These are phyloP conservation scores for Seriola aureovittata DNA, from an alignment of 2,113 vertebrate genomes.

Conservation along the genomic window DNA sequence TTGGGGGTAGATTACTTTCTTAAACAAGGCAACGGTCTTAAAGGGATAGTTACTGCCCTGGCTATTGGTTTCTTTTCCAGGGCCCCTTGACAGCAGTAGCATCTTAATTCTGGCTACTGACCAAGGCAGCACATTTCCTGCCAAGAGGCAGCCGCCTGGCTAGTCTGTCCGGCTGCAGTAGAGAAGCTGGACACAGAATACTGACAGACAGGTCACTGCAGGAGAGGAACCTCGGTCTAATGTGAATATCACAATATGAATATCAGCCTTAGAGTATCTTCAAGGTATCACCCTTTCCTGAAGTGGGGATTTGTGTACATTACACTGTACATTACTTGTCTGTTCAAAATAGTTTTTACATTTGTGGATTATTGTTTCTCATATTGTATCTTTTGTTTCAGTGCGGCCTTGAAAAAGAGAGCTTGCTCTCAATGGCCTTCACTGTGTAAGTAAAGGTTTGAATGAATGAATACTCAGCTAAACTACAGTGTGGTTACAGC, in stretches of 20 bases:
- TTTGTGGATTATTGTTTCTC: too few species aligned
- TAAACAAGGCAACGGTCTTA: constrained; percentile 68
- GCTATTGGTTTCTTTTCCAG: constrained; percentile 66
- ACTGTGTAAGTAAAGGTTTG: too few species aligned
- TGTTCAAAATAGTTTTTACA: too few species aligned
- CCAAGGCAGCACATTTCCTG: constrained; percentile 56
- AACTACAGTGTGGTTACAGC: background rate
- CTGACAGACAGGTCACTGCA: constrained; percentile 1
- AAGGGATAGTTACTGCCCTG: constrained; percentile 71
- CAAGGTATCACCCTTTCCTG: background rate
- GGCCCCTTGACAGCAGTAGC: constrained; percentile 72
- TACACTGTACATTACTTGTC: too few species aligned
- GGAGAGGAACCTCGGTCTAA: constrained; percentile 20
- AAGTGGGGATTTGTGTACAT: background rate
- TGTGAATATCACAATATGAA: constrained; percentile 19
- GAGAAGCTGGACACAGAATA: constrained; percentile 31
- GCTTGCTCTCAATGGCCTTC: too few species aligned
- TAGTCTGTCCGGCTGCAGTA: constrained; percentile 38
- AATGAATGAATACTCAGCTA: background rate
- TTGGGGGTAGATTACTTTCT: constrained; percentile 73
- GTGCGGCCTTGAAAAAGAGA: too few species aligned
- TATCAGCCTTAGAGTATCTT: background rate
- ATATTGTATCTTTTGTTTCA: too few species aligned
- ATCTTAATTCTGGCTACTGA: constrained; percentile 74
- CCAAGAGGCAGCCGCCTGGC: constrained; percentile 68